Evolutionary conservation across 2,113 vertebrate genomes (phyloP).

Genomic region (Lagopus leucura): DNA sequence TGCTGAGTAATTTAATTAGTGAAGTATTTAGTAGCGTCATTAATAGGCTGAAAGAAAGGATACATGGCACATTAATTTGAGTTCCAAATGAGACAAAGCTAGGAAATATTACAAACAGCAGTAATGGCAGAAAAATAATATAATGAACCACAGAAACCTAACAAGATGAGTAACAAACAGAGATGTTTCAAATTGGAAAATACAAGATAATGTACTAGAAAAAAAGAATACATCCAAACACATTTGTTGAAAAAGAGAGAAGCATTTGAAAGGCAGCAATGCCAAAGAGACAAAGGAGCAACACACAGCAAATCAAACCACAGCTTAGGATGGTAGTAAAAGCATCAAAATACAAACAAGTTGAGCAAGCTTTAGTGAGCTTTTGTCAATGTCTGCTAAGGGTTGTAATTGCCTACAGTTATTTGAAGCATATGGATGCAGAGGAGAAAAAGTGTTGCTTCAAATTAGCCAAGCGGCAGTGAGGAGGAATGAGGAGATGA

Average conservation of each 20-base stretch:
- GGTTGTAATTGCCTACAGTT: not conserved
- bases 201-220: not conserved
- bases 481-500: not conserved
- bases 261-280: not conserved
- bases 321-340: not conserved
- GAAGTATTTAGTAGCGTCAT: conserved; percentile 4
- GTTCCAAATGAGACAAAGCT: not conserved
- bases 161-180: not conserved
- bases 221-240: not conserved
- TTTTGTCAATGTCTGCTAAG: not conserved
- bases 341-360: not conserved
- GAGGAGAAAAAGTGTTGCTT: not conserved
- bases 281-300: not conserved
- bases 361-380: not conserved
- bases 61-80: not conserved
- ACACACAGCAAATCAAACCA: not conserved
- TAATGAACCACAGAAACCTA: not conserved
- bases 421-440: not conserved
- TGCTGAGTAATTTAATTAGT: not conserved
- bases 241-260: not conserved
- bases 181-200: not conserved
- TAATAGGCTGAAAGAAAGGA: not conserved
- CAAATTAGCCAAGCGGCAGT: not conserved
- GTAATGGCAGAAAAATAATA: not conserved
- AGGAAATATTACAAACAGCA: not conserved